Base-by-base conservation (phyloP, 2,113 vertebrate species). In the Gavia stellata region DNA sequence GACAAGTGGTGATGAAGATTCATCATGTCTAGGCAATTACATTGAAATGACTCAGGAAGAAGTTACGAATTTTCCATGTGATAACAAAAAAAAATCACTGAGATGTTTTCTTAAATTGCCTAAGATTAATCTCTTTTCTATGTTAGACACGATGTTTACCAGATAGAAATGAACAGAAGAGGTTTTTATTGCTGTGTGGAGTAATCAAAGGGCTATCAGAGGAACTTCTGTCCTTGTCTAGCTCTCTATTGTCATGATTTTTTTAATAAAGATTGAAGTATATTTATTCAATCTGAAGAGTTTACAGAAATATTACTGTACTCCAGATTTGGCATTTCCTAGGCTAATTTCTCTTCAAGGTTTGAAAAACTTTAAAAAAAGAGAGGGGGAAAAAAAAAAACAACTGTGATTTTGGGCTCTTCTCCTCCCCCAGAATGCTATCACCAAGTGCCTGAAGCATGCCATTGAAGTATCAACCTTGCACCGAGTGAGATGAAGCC, bases 321-420 rank as follows among this genome's bases (percentile, higher is more conserved):
- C 9, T 68, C 14, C 14, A 73, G 10, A 55, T 67, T 17, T 68
- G 23, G 3, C 5, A 56, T 83, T 67, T 88, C 25, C 16, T 52
- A 56, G 6, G 10, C 5, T 75, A 72, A 47, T 62, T 63, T 17
- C 6, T 68, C 42, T 59, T 68, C 19, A 65, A 65, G 25, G 6
- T 68, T 61, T 68, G 17, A 82, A 94, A 88, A 90, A 42, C 10
- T 50, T 44, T 28, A 83, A 59, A 59, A 40, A 63, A 49, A 70
- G 14, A 45, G 13, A 65, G 4, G 10, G 5, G 13, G 5, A n/a
- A 12, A 61, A 62, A 50, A 58, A 29, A 2, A 26, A 0, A 1
- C 6, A 20, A 2, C 10, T 33, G 9, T 61, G 70, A 38, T 82
- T 82, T 56, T 29, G 21, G 18, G 9, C 28, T 67, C 53, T 59